Evolutionary conservation across 2,797 vertebrate species (phyloP).

Genomic region (Rhinichthys osculus): DNA sequence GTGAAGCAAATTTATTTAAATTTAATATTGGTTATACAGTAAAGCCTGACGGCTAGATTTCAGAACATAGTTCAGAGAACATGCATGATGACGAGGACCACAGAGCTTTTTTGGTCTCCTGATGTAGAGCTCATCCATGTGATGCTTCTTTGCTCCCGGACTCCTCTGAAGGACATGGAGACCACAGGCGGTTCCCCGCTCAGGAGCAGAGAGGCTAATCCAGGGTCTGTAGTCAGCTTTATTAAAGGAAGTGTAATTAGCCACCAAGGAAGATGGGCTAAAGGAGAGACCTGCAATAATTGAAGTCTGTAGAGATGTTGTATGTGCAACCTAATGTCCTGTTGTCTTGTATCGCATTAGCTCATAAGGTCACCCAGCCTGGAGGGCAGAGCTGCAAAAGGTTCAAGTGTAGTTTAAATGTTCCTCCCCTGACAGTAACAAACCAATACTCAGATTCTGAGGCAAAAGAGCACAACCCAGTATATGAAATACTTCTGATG

Average conservation of each 20-base stretch:
- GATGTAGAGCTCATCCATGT: slow-evolving; percentile 1
- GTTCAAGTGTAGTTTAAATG: slow-evolving; percentile 79
- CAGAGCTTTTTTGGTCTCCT: slow-evolving; percentile 16
- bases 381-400: slow-evolving; percentile 65
- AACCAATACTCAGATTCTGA: slow-evolving; percentile 20
- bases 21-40: slow-evolving; percentile 53
- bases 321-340: slow-evolving; percentile 70
- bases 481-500: neutral
- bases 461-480: neutral
- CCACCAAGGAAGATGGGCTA: slow-evolving; percentile 76
- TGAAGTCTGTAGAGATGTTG: slow-evolving; percentile 78
- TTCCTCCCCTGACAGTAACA: slow-evolving; percentile 68
- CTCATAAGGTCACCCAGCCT: slow-evolving; percentile 76
- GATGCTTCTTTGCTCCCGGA: slow-evolving; percentile 46
- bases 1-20: slow-evolving; percentile 52
- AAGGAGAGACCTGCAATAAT: slow-evolving; percentile 79
- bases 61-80: slow-evolving; percentile 17
- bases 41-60: slow-evolving; percentile 14
- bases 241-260: slow-evolving; percentile 82
- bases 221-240: slow-evolving; percentile 76
- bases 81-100: neutral
- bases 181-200: slow-evolving; percentile 73
- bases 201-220: slow-evolving; percentile 74
- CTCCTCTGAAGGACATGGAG: slow-evolving; percentile 75
- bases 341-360: slow-evolving; percentile 73